A percentile compares a stretch with the other conserved stretches of the same genome.
Evolutionary conservation across 2,797 vertebrate genomes (phyloP).

Genomic region (Enteromius thamalakanensis): DNA sequence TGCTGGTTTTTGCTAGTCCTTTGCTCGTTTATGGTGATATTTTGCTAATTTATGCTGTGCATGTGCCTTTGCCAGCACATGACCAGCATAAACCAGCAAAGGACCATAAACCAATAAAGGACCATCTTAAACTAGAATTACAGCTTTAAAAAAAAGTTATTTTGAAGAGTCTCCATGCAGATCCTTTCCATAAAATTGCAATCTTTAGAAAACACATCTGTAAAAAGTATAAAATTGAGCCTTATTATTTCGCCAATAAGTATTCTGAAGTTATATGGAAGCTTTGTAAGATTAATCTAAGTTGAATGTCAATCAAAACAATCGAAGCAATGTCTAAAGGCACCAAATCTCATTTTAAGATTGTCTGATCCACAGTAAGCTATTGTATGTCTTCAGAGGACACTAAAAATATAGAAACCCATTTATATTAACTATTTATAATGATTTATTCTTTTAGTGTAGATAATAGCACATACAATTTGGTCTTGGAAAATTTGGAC

Average conservation of each 20-base stretch:
- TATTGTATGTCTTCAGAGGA: background rate
- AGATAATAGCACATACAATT: constrained; percentile 10
- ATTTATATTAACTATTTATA: constrained; percentile 1
- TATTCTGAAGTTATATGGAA: background rate
- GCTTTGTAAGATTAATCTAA: background rate
- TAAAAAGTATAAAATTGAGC: background rate
- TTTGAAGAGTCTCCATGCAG: background rate
- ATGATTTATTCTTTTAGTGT: background rate
- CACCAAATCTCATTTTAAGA: constrained; percentile 1
- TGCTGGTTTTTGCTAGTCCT: too few species aligned
- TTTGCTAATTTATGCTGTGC: too few species aligned
- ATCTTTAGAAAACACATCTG: background rate
- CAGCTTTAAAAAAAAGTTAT: too few species aligned
- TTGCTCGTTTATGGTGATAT: too few species aligned
- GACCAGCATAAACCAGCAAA: too few species aligned
- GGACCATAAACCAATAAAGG: too few species aligned
- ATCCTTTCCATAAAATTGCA: background rate
- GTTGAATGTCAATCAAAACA: background rate
- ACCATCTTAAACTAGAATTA: too few species aligned
- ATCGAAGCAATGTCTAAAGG: background rate
- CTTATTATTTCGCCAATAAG: background rate
- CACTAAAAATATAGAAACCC: background rate
- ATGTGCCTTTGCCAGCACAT: too few species aligned
- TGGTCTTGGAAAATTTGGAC: background rate
- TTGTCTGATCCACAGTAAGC: background rate